Conservation (phyloP, 2,888 invertebrate genomes). For the Tridacna crocea region DNA sequence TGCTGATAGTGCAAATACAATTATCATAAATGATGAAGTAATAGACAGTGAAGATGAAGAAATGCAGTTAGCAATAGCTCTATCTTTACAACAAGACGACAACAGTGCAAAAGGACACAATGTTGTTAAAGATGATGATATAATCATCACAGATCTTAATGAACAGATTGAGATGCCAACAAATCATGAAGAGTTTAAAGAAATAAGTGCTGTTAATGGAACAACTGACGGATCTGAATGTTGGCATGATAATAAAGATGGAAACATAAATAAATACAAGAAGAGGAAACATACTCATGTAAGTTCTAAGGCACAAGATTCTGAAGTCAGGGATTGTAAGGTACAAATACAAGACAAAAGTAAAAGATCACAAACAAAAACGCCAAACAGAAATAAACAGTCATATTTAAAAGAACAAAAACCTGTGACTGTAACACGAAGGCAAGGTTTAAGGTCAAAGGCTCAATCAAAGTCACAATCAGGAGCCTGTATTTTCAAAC, state of each 20-base stretch:
- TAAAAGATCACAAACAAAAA: not conserved
- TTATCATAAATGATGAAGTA: conserved; percentile 7
- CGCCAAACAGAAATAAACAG: not conserved
- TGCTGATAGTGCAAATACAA: not conserved
- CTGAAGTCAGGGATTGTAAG: not conserved
- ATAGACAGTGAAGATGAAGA: conserved; percentile 21
- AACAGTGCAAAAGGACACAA: not conserved
- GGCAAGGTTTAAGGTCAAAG: not conserved
- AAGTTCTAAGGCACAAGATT: not conserved
- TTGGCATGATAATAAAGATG: not conserved
- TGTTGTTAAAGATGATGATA: too few species aligned
- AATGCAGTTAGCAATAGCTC: conserved; percentile 59
- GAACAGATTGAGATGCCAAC: not conserved
- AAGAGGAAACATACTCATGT: not conserved
- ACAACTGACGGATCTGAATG: not conserved
- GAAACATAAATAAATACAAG: not conserved
- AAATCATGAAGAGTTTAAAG: too few species aligned
- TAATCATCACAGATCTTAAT: not conserved
- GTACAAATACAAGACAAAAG: not conserved
- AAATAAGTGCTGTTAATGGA: too few species aligned
- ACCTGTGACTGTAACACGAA: not conserved
- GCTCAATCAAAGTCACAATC: not conserved
- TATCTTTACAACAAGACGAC: conserved; percentile 45
- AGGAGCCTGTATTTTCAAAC: conserved; percentile 12
- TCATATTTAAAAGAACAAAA: not conserved